Evolutionary conservation across 2,888 invertebrate genomes (phyloP).

Genomic region (Dione juno): DNA sequence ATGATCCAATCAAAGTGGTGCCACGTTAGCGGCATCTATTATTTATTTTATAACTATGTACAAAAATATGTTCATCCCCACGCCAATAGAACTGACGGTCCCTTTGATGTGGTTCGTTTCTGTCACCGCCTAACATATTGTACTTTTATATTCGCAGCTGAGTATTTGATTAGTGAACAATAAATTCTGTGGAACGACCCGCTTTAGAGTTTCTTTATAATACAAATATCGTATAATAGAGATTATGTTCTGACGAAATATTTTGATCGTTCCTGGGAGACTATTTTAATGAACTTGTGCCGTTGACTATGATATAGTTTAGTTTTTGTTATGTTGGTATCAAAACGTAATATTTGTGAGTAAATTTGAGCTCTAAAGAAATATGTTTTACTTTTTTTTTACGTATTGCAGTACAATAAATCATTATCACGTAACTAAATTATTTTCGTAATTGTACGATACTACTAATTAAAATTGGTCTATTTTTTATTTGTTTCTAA

Average conservation of each 20-base stretch:
- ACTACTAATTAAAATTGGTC: no score
- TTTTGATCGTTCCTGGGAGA: slow-evolving; percentile 6
- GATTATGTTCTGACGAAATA: slow-evolving; percentile 4
- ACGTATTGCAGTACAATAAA: no score
- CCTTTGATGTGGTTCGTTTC: slow-evolving; percentile 23
- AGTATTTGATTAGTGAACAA: slow-evolving; percentile 36
- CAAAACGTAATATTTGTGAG: neutral
- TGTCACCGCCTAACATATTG: slow-evolving; percentile 6
- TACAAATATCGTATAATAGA: neutral
- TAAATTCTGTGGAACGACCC: slow-evolving; percentile 28
- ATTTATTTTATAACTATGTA: neutral
- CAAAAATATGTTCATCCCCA: slow-evolving; percentile 7
- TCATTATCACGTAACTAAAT: no score
- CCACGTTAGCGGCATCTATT: neutral
- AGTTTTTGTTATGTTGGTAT: neutral
- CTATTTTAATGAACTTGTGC: neutral
- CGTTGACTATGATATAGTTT: neutral
- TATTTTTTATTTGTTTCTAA: no score
- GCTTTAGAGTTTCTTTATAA: slow-evolving; percentile 22
- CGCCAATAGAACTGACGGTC: neutral
- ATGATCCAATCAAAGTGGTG: neutral
- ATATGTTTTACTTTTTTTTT: no score
- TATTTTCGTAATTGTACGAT: no score
- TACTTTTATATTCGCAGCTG: slow-evolving; percentile 30
- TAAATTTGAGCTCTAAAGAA: neutral